phyloP scores from a whole-genome alignment of 2,888 invertebrate genomes.

The Andrena minutula region DNA sequence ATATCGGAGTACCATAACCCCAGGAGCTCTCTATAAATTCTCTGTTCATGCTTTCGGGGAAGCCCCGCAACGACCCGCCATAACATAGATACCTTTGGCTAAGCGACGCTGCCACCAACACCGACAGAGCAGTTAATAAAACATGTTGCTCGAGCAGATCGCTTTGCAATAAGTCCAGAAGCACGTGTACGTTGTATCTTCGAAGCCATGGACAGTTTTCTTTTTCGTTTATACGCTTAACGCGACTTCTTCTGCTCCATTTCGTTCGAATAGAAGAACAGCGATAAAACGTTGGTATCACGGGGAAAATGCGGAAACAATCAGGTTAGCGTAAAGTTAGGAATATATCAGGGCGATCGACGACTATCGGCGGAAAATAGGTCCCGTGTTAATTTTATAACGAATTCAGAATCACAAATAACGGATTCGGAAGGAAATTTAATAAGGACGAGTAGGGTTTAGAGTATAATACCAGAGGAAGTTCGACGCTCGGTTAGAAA shows the following conservation, averaged over 20 bases:
- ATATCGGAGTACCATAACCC: slow-evolving; percentile 40
- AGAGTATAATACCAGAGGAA: slow-evolving; percentile 25
- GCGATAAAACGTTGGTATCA: not conserved
- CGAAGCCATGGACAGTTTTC: slow-evolving; percentile 1
- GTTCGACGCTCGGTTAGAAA: slow-evolving; percentile 3
- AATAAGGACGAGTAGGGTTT: slow-evolving; percentile 32
- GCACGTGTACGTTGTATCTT: slow-evolving; percentile 34
- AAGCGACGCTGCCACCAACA: slow-evolving; percentile 7
- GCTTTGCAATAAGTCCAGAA: slow-evolving; percentile 39
- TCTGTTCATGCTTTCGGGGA: slow-evolving; percentile 32
- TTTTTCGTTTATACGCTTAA: slow-evolving; percentile 23
- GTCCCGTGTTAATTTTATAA: not conserved
- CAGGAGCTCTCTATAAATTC: slow-evolving; percentile 58
- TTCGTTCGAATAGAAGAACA: not conserved
- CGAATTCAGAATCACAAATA: not conserved
- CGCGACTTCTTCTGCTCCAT: slow-evolving; percentile 18
- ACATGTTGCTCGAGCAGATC: slow-evolving; percentile 33
- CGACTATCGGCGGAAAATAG: not conserved
- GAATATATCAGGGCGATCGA: not conserved
- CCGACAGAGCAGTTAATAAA: slow-evolving; percentile 43
- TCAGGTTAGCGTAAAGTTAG: not conserved
- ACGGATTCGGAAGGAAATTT: slow-evolving; percentile 27
- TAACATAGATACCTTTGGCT: slow-evolving; percentile 23
- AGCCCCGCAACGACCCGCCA: slow-evolving; percentile 3
- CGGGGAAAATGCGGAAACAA: slow-evolving; percentile 4